A percentile compares a stretch with the other conserved stretches of the same genome.
Evolutionary conservation across 1,140 invertebrate species (phyloP).

Genomic region (Polypedilum vanderplanki): DNA sequence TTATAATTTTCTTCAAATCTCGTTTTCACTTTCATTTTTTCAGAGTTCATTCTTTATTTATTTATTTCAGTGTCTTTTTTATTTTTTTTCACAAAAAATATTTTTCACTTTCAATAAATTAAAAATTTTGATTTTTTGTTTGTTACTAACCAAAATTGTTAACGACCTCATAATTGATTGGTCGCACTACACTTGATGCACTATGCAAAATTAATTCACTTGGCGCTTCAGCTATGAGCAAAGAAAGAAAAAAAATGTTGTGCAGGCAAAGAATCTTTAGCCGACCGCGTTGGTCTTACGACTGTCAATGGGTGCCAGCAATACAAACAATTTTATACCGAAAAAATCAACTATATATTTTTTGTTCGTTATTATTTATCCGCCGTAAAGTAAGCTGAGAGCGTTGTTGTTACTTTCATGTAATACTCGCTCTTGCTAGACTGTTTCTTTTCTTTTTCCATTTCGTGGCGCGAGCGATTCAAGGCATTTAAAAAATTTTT

Average conservation of each 20-base stretch:
- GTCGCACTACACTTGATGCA: background rate
- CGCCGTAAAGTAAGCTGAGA: background rate
- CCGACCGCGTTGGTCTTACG: background rate
- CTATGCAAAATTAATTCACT: background rate
- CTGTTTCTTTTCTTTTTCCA: slow-evolving; percentile 15
- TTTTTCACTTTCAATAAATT: background rate
- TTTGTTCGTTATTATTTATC: slow-evolving; percentile 20
- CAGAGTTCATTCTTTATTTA: background rate
- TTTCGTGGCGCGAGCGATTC: background rate
- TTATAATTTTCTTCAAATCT: background rate
- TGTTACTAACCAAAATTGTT: slow-evolving; percentile 24
- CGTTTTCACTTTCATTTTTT: background rate
- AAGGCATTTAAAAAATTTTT: background rate
- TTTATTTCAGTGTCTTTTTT: background rate
- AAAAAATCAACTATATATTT: slow-evolving; percentile 22
- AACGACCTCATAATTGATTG: slow-evolving; percentile 21
- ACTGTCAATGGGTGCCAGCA: slow-evolving; percentile 4
- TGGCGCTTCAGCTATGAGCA: background rate
- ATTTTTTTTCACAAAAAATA: background rate
- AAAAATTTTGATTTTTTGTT: background rate
- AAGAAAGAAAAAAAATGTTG: slow-evolving; percentile 2
- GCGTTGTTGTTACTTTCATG: background rate
- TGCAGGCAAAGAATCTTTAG: background rate
- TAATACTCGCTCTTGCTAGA: slow-evolving; percentile 22
- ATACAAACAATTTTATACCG: slow-evolving; percentile 21